Evolutionary conservation across 2,797 vertebrate species (phyloP).

Genomic region (Setipinna tenuifilis): DNA sequence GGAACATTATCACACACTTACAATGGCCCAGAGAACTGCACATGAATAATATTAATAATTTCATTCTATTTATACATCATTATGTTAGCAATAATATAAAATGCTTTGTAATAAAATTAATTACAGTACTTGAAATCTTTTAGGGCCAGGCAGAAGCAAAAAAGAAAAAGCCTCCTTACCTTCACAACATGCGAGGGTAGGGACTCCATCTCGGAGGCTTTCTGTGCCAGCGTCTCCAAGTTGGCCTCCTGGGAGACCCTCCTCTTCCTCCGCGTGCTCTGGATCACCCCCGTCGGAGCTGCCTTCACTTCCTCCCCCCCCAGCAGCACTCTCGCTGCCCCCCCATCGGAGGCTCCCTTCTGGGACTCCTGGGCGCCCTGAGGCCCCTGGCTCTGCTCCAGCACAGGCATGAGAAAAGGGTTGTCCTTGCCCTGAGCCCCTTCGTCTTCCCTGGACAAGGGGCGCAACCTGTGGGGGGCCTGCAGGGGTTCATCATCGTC

Average conservation of each 20-base stretch:
- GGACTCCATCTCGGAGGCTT: constrained; percentile 93
- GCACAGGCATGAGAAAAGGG: constrained; percentile 64
- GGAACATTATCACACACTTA: no score
- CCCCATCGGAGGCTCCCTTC: constrained; percentile 50
- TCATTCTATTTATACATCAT: no score
- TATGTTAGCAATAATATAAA: no score
- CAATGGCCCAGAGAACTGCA: no score
- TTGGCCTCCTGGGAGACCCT: constrained; percentile 94
- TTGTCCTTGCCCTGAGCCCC: constrained; percentile 77
- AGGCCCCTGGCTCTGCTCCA: constrained; percentile 63
- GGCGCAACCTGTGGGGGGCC: constrained; percentile 85
- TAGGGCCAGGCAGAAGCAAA: background rate
- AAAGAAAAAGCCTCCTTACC: constrained; percentile 62
- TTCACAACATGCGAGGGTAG: constrained; percentile 74
- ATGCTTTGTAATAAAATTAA: no score
- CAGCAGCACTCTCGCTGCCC: constrained; percentile 55
- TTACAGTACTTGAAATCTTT: no score
- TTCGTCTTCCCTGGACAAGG: constrained; percentile 92
- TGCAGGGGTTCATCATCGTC: constrained; percentile 54
- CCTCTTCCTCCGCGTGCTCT: constrained; percentile 87
- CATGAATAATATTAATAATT: no score
- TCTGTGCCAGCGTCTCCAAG: constrained; percentile 93
- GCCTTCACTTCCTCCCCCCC: constrained; percentile 78
- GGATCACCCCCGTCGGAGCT: constrained; percentile 88
- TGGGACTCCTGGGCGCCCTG: constrained; percentile 25